These are phyloP conservation scores for Scytalopus superciliaris DNA, from an alignment of 2,113 vertebrate genomes.

Conservation along the genomic window DNA sequence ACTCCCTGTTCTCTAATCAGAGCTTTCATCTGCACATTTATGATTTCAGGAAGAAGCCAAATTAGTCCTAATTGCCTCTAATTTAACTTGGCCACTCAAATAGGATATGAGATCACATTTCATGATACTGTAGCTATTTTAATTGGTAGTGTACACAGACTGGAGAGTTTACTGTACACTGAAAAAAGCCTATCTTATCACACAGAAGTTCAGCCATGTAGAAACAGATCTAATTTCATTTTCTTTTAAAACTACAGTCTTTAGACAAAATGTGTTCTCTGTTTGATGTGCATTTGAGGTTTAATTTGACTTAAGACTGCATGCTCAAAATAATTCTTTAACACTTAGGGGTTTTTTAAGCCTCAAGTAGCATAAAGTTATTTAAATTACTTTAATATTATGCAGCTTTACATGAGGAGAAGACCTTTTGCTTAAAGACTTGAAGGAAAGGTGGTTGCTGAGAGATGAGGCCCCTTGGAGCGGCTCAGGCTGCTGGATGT, in stretches of 20 bases:
- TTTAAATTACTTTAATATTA: not conserved
- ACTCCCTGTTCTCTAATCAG: not conserved
- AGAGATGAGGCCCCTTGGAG: not conserved
- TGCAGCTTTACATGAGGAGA: not conserved
- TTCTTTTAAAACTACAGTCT: not conserved
- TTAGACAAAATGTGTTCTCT: not conserved
- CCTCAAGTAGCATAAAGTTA: not conserved
- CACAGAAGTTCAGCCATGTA: not conserved
- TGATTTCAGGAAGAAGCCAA: conserved; percentile 13
- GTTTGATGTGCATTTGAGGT: not conserved
- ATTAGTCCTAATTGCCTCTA: conserved; percentile 35
- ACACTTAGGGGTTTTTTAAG: not conserved
- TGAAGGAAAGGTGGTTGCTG: not conserved
- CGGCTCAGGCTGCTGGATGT: rapidly evolving
- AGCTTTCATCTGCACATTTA: conserved; percentile 42
- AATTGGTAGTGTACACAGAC: not conserved
- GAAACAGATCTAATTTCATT: not conserved
- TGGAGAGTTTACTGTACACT: not conserved
- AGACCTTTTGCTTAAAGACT: not conserved
- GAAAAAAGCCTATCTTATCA: not conserved
- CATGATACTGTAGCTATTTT: conserved; percentile 26
- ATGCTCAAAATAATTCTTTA: not conserved
- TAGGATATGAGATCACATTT: conserved; percentile 45
- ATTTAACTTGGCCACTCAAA: conserved; percentile 44
- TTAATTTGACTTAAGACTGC: not conserved